A percentile compares a stretch with the other conserved stretches of the same genome.
phyloP scores from a whole-genome alignment of 1,140 invertebrate genomes.

The Thaumatotibia leucotreta region DNA sequence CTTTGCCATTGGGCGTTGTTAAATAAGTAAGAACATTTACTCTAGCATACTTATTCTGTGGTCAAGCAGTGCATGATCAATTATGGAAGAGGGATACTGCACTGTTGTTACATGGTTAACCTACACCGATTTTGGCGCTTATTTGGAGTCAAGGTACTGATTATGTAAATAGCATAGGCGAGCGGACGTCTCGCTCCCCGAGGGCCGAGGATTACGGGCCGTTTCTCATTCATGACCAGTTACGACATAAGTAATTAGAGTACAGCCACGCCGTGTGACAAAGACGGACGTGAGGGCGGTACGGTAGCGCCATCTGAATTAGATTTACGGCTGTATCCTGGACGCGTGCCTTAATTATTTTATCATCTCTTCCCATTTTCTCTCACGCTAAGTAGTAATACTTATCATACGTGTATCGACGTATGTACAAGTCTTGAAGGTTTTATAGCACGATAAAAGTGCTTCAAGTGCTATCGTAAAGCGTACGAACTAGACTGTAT shows the following conservation, averaged over 20 bases:
- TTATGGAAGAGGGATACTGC: not conserved
- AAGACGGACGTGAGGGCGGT: conserved; percentile 5
- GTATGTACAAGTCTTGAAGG: not conserved
- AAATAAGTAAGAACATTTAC: too few relatives aligned
- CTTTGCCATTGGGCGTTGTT: too few relatives aligned
- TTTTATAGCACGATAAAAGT: not conserved
- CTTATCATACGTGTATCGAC: too few relatives aligned
- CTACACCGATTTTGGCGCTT: not conserved
- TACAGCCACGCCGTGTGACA: conserved; percentile 5
- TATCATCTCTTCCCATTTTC: not conserved
- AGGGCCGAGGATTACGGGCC: conserved; percentile 41
- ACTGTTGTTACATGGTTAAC: not conserved
- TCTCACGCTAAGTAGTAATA: too few relatives aligned
- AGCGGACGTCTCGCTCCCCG: conserved; percentile 30
- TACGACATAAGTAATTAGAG: conserved; percentile 26
- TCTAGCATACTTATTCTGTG: too few relatives aligned
- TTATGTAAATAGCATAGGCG: conserved; percentile 23
- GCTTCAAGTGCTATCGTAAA: not conserved
- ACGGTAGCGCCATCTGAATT: not conserved
- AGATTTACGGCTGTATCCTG: not conserved
- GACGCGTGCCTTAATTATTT: not conserved
- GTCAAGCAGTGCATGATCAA: not conserved
- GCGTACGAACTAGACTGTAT: not conserved
- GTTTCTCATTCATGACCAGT: conserved; percentile 53
- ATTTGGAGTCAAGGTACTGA: not conserved